Percentiles rank a stretch among this genome's conserved stretches.
Evolutionary conservation across 2,888 invertebrate species (phyloP).

Genomic region (Caenorhabditis angaria): DNA sequence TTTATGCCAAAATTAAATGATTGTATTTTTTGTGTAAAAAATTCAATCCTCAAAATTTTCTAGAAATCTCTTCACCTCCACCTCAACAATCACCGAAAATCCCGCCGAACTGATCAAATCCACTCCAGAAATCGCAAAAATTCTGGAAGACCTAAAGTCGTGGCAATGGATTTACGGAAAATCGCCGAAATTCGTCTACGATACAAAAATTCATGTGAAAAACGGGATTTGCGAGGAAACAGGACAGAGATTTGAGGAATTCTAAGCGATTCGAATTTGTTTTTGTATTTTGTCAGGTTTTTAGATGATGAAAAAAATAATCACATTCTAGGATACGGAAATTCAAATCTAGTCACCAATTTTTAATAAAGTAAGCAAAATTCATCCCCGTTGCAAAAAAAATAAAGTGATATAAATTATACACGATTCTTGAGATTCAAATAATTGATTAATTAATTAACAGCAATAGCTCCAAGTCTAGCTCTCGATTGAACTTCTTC

Average conservation of each 20-base stretch:
- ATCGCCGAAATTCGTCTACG: conserved; percentile 81
- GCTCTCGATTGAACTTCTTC: conserved; percentile 38
- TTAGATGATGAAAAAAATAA: no score
- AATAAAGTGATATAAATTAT: no score
- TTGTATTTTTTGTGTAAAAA: conserved; percentile 74
- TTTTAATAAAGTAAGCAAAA: no score
- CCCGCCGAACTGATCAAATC: conserved; percentile 2
- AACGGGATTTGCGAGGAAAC: no score
- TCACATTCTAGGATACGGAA: no score
- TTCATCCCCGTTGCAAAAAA: no score
- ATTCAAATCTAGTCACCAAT: no score
- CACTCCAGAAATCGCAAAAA: conserved; percentile 70
- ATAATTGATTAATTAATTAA: background rate
- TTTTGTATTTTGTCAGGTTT: no score
- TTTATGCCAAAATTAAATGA: background rate
- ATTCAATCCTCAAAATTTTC: conserved; percentile 77
- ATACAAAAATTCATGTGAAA: conserved; percentile 36
- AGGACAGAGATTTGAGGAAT: no score
- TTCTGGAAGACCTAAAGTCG: conserved; percentile 80
- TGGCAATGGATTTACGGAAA: conserved; percentile 91
- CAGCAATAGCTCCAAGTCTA: conserved; percentile 9
- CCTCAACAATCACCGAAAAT: conserved; percentile 68
- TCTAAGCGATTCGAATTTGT: no score
- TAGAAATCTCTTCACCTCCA: conserved; percentile 72
- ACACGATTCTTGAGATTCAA: no score